These are phyloP conservation scores for Hippopotamus amphibius DNA, from an alignment of 2,113 vertebrate species.

Conservation along the genomic window DNA sequence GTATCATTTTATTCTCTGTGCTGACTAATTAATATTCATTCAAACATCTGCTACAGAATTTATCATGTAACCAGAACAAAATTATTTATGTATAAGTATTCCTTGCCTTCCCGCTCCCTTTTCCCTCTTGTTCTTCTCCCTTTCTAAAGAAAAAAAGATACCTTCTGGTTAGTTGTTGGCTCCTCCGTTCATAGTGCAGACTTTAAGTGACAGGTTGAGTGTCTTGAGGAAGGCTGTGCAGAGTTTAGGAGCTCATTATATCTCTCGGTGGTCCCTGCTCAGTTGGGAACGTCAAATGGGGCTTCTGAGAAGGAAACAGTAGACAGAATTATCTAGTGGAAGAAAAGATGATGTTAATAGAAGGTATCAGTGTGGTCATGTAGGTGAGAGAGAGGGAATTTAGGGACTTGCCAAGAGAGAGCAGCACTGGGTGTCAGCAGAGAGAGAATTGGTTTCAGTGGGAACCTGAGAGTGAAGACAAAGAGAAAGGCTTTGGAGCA, in stretches of 20 bases:
- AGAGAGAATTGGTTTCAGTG: neutral
- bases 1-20: neutral
- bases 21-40: slow-evolving; percentile 5
- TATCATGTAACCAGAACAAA: neutral
- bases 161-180: neutral
- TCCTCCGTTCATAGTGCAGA: neutral
- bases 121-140: neutral
- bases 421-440: neutral
- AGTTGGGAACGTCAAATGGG: neutral
- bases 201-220: neutral
- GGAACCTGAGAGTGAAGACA: neutral
- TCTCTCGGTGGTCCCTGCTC: neutral
- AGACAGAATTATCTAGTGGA: neutral
- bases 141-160: neutral
- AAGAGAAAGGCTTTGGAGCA: neutral
- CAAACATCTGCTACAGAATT: neutral
- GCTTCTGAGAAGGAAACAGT: neutral
- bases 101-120: neutral
- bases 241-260: neutral
- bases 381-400: neutral
- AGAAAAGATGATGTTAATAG: neutral
- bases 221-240: neutral
- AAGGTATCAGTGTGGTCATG: neutral
- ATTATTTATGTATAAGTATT: neutral
- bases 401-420: neutral